Conservation (phyloP, 2,113 vertebrate species). For the Corythornis madagascariensis region DNA sequence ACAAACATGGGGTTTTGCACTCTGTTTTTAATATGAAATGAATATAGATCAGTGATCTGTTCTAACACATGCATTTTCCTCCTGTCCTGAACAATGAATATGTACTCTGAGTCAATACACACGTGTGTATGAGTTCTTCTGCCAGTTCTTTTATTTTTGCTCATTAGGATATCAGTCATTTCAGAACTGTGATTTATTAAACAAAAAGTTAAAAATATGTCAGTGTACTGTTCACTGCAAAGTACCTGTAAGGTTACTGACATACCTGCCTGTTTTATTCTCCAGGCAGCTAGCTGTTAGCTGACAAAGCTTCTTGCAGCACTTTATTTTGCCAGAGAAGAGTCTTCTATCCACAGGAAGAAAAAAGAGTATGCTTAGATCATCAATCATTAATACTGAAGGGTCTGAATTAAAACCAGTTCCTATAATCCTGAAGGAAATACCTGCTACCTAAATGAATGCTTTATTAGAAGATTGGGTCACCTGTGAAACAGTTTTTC, state of each 20-base stretch:
- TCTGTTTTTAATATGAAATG: neutral
- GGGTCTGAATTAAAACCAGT: neutral
- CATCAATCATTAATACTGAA: neutral
- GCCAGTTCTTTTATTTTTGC: neutral
- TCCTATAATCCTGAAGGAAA: neutral
- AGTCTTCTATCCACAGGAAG: neutral
- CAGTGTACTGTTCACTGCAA: neutral
- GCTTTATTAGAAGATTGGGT: neutral
- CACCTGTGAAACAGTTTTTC: neutral
- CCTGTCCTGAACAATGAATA: neutral
- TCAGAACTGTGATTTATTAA: neutral
- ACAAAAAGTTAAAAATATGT: neutral
- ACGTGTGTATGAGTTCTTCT: neutral
- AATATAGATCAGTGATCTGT: neutral
- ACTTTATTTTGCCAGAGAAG: constrained; percentile 30
- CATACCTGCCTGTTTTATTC: neutral
- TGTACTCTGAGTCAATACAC: neutral
- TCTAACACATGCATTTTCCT: neutral
- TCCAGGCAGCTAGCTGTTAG: constrained; percentile 33
- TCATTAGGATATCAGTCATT: neutral
- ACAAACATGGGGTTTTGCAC: neutral
- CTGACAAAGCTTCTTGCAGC: neutral
- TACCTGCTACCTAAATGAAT: neutral
- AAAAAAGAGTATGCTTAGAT: neutral
- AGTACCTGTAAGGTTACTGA: neutral